A percentile compares a stretch with the other conserved stretches of the same genome.
phyloP scores from a whole-genome alignment of 2,888 invertebrate genomes.

The Metellina segmentata region DNA sequence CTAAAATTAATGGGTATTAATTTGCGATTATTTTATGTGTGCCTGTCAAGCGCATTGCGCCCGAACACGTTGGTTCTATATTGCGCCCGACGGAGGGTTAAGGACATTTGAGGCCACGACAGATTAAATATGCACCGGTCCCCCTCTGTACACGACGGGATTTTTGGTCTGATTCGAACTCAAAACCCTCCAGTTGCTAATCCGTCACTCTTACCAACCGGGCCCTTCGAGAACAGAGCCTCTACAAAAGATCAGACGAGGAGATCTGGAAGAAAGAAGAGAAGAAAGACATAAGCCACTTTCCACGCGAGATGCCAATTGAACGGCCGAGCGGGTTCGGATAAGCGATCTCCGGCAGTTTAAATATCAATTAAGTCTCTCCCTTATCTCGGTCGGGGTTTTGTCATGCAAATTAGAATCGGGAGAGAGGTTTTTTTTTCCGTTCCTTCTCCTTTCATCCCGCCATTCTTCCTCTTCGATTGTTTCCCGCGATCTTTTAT shows the following conservation, averaged over 20 bases:
- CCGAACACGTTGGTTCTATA: too few relatives aligned
- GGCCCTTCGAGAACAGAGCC: too few relatives aligned
- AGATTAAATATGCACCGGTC: too few relatives aligned
- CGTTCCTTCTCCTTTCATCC: neutral
- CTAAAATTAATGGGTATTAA: too few relatives aligned
- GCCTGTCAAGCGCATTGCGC: too few relatives aligned
- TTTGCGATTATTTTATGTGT: too few relatives aligned
- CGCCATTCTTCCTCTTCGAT: neutral
- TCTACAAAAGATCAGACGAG: neutral
- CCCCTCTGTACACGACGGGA: too few relatives aligned
- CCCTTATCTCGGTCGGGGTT: conserved; percentile 19
- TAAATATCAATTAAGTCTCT: conserved; percentile 65
- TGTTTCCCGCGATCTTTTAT: conserved; percentile 26
- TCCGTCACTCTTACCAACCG: too few relatives aligned
- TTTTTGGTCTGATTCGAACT: too few relatives aligned
- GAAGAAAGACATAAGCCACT: neutral
- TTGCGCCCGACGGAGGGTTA: too few relatives aligned
- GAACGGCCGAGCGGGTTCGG: neutral
- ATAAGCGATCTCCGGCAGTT: conserved; percentile 36
- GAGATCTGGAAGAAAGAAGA: neutral
- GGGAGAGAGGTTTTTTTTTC: conserved; percentile 13
- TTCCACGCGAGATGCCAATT: neutral
- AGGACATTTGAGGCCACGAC: too few relatives aligned
- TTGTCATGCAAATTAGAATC: conserved; percentile 64
- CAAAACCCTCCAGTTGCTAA: too few relatives aligned